phyloP scores from a whole-genome alignment of 2,888 invertebrate genomes.

The Nymphalis urticae region DNA sequence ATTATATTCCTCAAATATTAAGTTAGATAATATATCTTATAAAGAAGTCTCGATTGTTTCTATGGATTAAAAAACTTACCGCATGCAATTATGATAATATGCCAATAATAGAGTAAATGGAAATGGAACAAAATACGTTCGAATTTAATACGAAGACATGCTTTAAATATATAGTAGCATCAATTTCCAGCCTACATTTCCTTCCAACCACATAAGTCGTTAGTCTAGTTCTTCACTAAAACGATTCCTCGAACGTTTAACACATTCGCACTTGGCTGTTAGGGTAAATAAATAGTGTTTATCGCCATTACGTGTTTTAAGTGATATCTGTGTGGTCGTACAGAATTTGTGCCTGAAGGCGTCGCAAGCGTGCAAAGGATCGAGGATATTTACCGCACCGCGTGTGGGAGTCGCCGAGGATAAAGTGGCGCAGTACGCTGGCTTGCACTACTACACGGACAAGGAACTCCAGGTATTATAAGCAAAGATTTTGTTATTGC shows the following conservation, averaged over 20 bases:
- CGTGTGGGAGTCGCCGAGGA: constrained; percentile 94
- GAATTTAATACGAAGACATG: not conserved
- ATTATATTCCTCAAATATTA: no score
- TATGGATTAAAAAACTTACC: not conserved
- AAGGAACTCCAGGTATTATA: constrained; percentile 90
- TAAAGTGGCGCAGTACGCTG: constrained; percentile 95
- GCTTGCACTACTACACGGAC: constrained; percentile 95
- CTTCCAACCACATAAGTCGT: constrained; percentile 1
- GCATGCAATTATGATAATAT: not conserved
- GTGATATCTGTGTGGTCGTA: constrained; percentile 83
- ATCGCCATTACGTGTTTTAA: constrained; percentile 53
- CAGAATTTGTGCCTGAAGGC: constrained; percentile 95
- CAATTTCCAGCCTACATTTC: constrained; percentile 7
- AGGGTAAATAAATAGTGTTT: constrained; percentile 57
- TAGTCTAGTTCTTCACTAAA: constrained; percentile 4
- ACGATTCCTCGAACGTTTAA: constrained; percentile 30
- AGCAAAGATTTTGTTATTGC: not conserved
- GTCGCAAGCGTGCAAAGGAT: constrained; percentile 93
- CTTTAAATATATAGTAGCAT: constrained; percentile 6
- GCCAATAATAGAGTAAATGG: not conserved
- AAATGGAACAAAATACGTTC: not conserved
- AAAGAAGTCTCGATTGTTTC: no score
- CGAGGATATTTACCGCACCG: constrained; percentile 89
- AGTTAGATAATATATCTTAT: no score
- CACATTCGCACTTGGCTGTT: constrained; percentile 33